Evolutionary conservation across 2,113 vertebrate species (phyloP), one percentile per base, ranked within the genome.

Genomic region (Oncorhynchus tshawytscha): DNA sequence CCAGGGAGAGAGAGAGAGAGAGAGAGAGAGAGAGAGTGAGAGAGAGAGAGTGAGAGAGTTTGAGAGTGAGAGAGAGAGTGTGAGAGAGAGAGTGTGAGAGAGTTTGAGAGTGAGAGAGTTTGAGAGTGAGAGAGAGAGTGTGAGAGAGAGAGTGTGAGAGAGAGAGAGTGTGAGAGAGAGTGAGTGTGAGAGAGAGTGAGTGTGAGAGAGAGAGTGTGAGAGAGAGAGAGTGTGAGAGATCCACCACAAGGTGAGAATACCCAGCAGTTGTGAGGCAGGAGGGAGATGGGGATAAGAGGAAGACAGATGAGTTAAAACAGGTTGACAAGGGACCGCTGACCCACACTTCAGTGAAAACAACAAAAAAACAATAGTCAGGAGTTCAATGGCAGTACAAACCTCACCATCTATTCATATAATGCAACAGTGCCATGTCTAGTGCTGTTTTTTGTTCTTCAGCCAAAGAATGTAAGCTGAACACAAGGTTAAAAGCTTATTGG

Each of bases 401-500:
- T 60, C 31, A 69, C 24, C 27, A 31, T 24, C 60, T 22, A 25
- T 31, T 11, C 24, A 25, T 16, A 7, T 22, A 13, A 74, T 49
- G 60, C 60, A 49, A 31, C 27, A 1, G 25, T 67, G 64, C 64
- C 64, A 24, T 66, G 25, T 22, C 22, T 27, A 1, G 64, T 15
- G 9, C 9, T 45, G 51, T 5, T 54, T 3, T 16, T 66, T 27
- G 64, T 22, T 66, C 64, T 27, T 67, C 65, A 67, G 65, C 4
- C 65, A 22, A 3, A 15, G 16, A 49, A 11, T 15, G 7, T 25
- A 2, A 48, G 3, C 54, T 5, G 11, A 59, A 77, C 18, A 5
- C 39, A 45, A n/a, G 75, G 75, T 75, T 81, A 76, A 78, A 72
- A 68, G 79, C 70, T 71, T 81, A 81, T 78, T 64, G 72, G 70